phyloP scores from a whole-genome alignment of 2,113 vertebrate species.

The Acanthisitta chloris region DNA sequence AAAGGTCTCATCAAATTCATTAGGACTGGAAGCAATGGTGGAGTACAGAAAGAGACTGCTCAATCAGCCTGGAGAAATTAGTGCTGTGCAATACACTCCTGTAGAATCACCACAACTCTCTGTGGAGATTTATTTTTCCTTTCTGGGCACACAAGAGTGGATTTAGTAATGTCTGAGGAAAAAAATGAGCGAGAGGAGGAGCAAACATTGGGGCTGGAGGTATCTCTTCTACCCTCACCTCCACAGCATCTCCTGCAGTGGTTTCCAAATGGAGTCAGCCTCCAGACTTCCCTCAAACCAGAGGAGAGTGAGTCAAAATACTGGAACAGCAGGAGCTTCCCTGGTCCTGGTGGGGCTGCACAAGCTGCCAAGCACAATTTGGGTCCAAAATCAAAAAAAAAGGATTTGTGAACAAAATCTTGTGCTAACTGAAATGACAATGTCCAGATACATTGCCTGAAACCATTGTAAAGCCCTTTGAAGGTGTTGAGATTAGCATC shows the following conservation, averaged over 20 bases:
- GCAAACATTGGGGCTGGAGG: neutral
- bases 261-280: neutral
- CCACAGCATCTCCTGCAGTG: neutral
- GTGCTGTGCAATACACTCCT: rapidly evolving
- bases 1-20: neutral
- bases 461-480: neutral
- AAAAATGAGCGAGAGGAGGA: neutral
- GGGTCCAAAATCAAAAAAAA: neutral
- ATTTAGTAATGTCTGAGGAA: neutral
- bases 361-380: neutral
- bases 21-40: neutral
- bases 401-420: neutral
- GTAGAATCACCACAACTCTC: neutral
- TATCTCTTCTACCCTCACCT: neutral
- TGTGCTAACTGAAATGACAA: neutral
- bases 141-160: neutral
- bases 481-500: neutral
- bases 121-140: neutral
- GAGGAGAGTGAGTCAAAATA: rapidly evolving
- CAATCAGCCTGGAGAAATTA: neutral
- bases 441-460: rapidly evolving
- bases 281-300: neutral
- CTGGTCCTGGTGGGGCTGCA: neutral
- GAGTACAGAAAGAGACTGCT: neutral
- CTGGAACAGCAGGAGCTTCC: neutral